Percentiles rank a stretch among this genome's conserved stretches.
These are phyloP conservation scores for Cristatella mucedo DNA, from an alignment of 2,888 invertebrate species.

Conservation along the genomic window DNA sequence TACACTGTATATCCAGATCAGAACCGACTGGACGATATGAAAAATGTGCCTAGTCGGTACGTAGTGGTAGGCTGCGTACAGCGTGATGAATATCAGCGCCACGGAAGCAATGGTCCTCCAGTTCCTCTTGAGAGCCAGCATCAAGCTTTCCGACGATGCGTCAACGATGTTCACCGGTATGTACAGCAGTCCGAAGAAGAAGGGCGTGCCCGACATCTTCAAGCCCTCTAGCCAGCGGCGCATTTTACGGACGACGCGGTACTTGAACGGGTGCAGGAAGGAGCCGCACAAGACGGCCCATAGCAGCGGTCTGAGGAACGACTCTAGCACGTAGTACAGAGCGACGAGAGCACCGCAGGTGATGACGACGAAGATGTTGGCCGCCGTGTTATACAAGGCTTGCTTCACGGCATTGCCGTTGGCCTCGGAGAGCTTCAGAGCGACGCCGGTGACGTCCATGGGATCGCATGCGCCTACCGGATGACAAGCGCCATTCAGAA, in stretches of 20 bases:
- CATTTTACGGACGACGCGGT: conserved; percentile 55
- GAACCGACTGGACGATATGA: conserved; percentile 15
- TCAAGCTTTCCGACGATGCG: conserved; percentile 56
- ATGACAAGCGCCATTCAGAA: too few relatives aligned
- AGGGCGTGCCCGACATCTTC: conserved; percentile 35
- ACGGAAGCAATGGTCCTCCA: conserved; percentile 46
- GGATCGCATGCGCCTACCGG: too few relatives aligned
- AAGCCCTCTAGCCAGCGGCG: conserved; percentile 52
- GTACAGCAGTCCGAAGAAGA: conserved; percentile 36
- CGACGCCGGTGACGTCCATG: too few relatives aligned
- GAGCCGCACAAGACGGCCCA: conserved; percentile 96
- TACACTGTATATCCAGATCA: conserved; percentile 24
- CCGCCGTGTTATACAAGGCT: conserved; percentile 74
- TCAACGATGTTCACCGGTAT: conserved; percentile 60
- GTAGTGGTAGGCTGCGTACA: conserved; percentile 53
- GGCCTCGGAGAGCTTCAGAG: too few relatives aligned
- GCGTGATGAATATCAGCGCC: conserved; percentile 39
- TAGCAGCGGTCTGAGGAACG: conserved; percentile 77
- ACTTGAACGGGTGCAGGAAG: conserved; percentile 84
- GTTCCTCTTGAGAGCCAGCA: conserved; percentile 53
- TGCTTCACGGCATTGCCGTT: too few relatives aligned
- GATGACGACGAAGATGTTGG: conserved; percentile 54
- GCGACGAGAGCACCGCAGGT: conserved; percentile 44
- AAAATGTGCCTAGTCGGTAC: conserved; percentile 43
- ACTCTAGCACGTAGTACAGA: conserved; percentile 49